Evolutionary conservation across 2,113 vertebrate species (phyloP), one percentile per base, ranked within the genome.

Genomic region (Smithornis capensis): DNA sequence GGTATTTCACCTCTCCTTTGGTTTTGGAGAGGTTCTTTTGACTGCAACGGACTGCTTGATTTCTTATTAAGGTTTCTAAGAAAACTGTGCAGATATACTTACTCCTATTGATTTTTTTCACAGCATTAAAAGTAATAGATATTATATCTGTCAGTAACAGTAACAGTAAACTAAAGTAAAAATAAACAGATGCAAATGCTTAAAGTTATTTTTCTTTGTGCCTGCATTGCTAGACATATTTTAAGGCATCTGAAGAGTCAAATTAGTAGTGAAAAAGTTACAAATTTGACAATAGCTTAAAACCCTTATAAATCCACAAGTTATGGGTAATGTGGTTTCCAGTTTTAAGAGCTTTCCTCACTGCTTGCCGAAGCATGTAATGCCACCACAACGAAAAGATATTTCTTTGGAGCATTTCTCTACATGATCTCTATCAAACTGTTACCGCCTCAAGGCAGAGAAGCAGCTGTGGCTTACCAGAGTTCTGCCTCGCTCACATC

Each of bases 381-480:
- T 0, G 0, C 1, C 9, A 52, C 10, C 14, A 6, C 10, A 42
- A n/a, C 9, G 19, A 37, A 19, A 15, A 45, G 31, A 12, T 29
- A 52, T 38, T 53, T 44, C 44, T 68, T 45, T 50, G 49, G 19
- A 89, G 4, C 9, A 24, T 13, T 69, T 53, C 19, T 88, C 24
- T 62, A 71, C 17, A 5, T 17, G 11, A 42, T 42, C 25, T 40
- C 45, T 18, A 37, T 44, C 37, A 40, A 65, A 27, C 4, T 2
- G 2, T 21, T 18, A 35, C 23, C 52, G 15, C 21, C 28, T 18
- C 7, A 70, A 42, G 27, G 49, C 23, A 53, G 33, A 83, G 68
- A 47, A 21, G 18, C 62, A 10, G 7, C 22, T 37, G 14, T 1
- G 4, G 12, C 17, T 82, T 70, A 12, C n/a, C 5, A 1, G 0